Evolutionary conservation across 2,888 invertebrate genomes (phyloP), one percentile per base, ranked within the genome.

Genomic region (Acleris laterana): DNA sequence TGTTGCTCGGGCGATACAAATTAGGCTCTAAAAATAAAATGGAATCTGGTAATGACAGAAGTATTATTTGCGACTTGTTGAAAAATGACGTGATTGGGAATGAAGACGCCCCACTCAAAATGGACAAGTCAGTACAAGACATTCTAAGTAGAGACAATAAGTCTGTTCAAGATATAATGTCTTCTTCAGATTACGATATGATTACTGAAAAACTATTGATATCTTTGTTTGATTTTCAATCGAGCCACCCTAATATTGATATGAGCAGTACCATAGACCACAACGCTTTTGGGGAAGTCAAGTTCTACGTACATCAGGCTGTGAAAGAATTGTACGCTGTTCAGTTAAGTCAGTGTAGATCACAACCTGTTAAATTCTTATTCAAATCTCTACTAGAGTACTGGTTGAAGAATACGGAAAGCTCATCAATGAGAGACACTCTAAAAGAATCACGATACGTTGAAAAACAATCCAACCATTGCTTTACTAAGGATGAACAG

Each of bases 301-400:
- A 79, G 56, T 59, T 81, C 32, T 85, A 81, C 66, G 76, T 92
- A 2, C 82, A 79, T 65, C 74, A 84, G 74, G 77, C 88, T 0
- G 75, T 91, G 1, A 80, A 78, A 73, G 87, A 91, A 51, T 71
- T 92, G 2, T 87, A 85, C 63, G 78, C 83, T 63, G 65, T 77
- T 0, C 85, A 83, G 74, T 50, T 76, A 5, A 69, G 74, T 25
- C 69, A 77, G 48, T 63, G 63, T n/a, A 74, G 81, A 9, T 66
- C 70, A 1, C 80, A 88, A 69, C 90, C 90, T 1, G 78, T 86
- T 0, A 88, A 86, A 74, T 73, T 80, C 0, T 71, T 91, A 9
- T 90, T 91, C 46, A 84, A 82, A 74, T 79, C 79, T 61, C 74
- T 91, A 1, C 69, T 90, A 46, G 86, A 90, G 51, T 90, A 83